Base-by-base conservation (phyloP, 2,888 invertebrate genomes). In the Troides helena region DNA sequence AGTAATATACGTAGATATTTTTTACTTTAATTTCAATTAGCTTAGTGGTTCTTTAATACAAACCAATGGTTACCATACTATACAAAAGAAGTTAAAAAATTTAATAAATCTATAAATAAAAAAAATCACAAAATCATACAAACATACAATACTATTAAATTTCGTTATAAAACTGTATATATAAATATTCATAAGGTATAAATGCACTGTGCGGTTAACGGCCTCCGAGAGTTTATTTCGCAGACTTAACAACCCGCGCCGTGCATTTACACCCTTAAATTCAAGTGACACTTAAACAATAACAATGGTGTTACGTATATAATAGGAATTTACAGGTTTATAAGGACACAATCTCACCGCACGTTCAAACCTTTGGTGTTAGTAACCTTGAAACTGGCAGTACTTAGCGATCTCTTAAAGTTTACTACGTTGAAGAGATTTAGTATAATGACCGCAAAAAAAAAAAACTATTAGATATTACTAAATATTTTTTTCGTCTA, bases 371-470 rank as follows among this genome's bases (percentile, higher is more conserved):
- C 76, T 5, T 88, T 88, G 89, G 89, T 89, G 89, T 89, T 86
- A 85, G 83, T 85, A 87, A 88, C 87, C 88, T 86, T 85, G 81
- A 84, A 86, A 86, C 88, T 91, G 91, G 90, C 90, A 91, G 90
- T 89, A 84, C 81, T 75, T 85, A 85, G 87, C 84, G 82, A 81
- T 82, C 77, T 81, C 81, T 85, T 85, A 86, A 80, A 79, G 79
- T 75, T 72, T 74, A 74, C 74, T 68, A 72, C 46, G 23, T 64
- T 74, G 74, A 53, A 77, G 74, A 82, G 80, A 81, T 65, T 74
- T 76, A 75, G 77, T 77, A 84, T 85, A 12, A 58, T n/a, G 12
- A 58, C 23, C 80, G 80, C 77, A 78, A 5, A 78, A 85, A 85
- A 76, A 74, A 76, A 79, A 81, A 83, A 85, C 53, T 18, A 53